Conservation (phyloP, 2,113 vertebrate species). For the Copsychus sechellarum region DNA sequence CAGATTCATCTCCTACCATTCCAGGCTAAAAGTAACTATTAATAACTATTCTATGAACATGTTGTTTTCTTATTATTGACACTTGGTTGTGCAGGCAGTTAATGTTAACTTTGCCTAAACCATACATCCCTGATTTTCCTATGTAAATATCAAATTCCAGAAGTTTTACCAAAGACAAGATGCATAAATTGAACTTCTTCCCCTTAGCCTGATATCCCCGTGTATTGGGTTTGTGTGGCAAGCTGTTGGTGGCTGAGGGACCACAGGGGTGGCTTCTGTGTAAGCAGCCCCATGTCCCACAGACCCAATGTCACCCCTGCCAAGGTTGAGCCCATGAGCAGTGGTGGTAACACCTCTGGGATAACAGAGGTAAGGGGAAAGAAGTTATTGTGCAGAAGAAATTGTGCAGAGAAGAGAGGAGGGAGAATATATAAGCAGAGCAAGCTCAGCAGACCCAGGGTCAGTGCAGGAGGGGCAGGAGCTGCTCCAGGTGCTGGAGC, state of each 20-base stretch:
- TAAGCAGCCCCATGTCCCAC: too few species aligned
- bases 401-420: too few species aligned
- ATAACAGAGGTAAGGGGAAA: too few species aligned
- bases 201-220: not conserved
- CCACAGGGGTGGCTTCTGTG: not conserved
- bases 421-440: too few species aligned
- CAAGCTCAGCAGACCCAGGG: too few species aligned
- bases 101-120: not conserved
- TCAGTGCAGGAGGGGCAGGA: too few species aligned
- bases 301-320: too few species aligned
- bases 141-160: not conserved
- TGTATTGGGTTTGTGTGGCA: not conserved
- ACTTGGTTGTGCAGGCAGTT: not conserved
- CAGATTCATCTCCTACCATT: not conserved
- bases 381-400: too few species aligned
- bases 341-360: too few species aligned
- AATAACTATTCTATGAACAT: not conserved
- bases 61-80: not conserved
- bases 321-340: too few species aligned
- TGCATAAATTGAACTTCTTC: not conserved
- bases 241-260: not conserved
- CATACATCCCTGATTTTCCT: not conserved
- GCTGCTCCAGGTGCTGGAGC: too few species aligned
- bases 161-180: not conserved
- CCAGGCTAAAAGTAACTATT: not conserved